Evolutionary conservation across 2,888 invertebrate genomes (phyloP), one percentile per base, ranked within the genome.

Genomic region (Atrina japonica): DNA sequence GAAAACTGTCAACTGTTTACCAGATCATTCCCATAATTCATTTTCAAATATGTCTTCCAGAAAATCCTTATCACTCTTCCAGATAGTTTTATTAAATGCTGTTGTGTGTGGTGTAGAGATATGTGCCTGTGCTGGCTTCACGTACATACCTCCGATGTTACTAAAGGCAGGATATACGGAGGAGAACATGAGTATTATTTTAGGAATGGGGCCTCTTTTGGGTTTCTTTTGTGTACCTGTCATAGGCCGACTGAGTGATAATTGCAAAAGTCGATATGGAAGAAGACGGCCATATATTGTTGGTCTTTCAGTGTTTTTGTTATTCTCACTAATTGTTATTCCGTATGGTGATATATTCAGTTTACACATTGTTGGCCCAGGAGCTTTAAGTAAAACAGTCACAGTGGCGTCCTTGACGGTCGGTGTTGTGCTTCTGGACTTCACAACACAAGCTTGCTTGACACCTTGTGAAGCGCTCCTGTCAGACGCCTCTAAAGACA

Each of bases 361-460:
- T 25, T 64, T 75, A 16, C 63, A 74, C 27, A 16, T 85, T 5
- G 67, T 88, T 52, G 86, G 86, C 43, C 56, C 75, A 21, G 70
- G 70, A 16, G 65, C 74, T 0, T 5, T 80, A 2, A 82, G 82
- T 40, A 82, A 81, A 64, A 75, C 66, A 2, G 40, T 85, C 14
- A 80, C 85, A 2, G 64, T 88, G 6, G 30, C 74, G n/a, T 66
- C 85, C 35, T 73, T 90, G 27, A 85, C 88, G 0, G 21, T 97
- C 3, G 98, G 98, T 7, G 97, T 97, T 0, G 96, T 97, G 29
- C 92, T 98, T 45, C 91, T 98, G 76, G 98, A 98, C 91, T 98
- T 98, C 88, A 96, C 97, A 85, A 97, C 97, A 0, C 98, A 98
- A 89, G 97, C 97, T 30, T 97, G 97, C 84, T 96, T 98, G 90